Percentiles rank a stretch among this genome's conserved stretches.
Conservation (phyloP, 2,888 invertebrate species). For the Baronia brevicornis region DNA sequence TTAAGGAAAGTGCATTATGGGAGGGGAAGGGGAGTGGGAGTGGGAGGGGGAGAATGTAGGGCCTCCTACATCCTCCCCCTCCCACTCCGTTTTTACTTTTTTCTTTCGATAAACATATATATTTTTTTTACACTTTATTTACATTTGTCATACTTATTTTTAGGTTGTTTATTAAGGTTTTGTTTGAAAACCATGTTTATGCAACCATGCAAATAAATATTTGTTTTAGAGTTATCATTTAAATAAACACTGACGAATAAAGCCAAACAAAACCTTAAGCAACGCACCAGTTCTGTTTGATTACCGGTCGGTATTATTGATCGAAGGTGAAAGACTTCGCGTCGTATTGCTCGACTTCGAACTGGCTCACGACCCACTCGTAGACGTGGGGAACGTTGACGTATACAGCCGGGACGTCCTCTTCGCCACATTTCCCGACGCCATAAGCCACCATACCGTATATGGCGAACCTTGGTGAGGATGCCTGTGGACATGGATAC, state of each 20-base stretch:
- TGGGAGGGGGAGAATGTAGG: no score
- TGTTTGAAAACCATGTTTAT: not conserved
- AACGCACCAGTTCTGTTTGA: slow-evolving; percentile 2
- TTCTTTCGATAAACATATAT: slow-evolving; percentile 2
- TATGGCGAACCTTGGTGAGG: not conserved
- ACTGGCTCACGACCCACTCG: slow-evolving; percentile 20
- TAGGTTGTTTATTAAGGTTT: not conserved
- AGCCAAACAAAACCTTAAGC: no score
- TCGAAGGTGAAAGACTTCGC: not conserved
- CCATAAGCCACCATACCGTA: slow-evolving; percentile 26
- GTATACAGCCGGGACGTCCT: slow-evolving; percentile 23
- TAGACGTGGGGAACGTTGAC: slow-evolving; percentile 20
- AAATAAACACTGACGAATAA: no score
- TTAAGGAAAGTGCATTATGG: no score
- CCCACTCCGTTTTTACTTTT: slow-evolving; percentile 12
- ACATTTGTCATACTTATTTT: not conserved
- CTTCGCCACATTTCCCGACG: slow-evolving; percentile 20
- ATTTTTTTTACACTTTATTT: no score
- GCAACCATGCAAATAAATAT: no score
- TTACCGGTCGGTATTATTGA: no score
- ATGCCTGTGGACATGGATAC: not conserved
- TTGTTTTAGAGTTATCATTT: no score
- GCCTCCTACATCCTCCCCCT: no score
- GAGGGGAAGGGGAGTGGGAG: no score
- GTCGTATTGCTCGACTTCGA: slow-evolving; percentile 12